These are phyloP conservation scores for Thamnophis elegans DNA, from an alignment of 2,797 vertebrate species.

Conservation along the genomic window DNA sequence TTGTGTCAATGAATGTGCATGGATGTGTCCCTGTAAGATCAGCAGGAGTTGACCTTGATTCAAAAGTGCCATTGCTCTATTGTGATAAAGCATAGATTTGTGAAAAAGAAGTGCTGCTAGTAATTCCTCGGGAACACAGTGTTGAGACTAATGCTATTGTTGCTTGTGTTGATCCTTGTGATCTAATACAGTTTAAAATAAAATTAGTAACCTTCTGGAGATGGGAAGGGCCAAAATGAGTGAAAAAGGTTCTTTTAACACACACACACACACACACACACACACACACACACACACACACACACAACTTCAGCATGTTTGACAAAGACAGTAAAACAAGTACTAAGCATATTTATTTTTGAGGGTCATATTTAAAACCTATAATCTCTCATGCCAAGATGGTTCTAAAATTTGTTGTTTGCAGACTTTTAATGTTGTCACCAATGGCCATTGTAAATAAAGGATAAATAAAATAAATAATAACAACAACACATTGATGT, in stretches of 20 bases:
- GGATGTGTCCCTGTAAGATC: background rate
- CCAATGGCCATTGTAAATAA: background rate
- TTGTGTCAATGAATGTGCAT: background rate
- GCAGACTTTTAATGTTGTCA: background rate
- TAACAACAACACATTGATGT: background rate
- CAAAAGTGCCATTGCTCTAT: background rate
- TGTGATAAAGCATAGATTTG: background rate
- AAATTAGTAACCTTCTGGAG: background rate
- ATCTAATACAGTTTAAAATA: background rate
- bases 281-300: background rate
- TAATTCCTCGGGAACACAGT: background rate
- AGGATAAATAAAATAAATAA: background rate
- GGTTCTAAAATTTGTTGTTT: background rate
- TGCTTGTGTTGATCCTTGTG: background rate
- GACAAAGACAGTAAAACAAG: background rate
- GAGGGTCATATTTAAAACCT: background rate
- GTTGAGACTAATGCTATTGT: background rate
- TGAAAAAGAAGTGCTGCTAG: background rate
- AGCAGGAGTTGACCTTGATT: background rate
- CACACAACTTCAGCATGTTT: background rate
- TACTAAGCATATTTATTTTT: background rate
- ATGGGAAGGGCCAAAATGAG: background rate
- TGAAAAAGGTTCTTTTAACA: background rate
- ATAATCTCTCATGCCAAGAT: background rate
- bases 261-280: too few relatives aligned